Evolutionary conservation across 1,140 invertebrate genomes (phyloP).

Genomic region (Cydia amplana): DNA sequence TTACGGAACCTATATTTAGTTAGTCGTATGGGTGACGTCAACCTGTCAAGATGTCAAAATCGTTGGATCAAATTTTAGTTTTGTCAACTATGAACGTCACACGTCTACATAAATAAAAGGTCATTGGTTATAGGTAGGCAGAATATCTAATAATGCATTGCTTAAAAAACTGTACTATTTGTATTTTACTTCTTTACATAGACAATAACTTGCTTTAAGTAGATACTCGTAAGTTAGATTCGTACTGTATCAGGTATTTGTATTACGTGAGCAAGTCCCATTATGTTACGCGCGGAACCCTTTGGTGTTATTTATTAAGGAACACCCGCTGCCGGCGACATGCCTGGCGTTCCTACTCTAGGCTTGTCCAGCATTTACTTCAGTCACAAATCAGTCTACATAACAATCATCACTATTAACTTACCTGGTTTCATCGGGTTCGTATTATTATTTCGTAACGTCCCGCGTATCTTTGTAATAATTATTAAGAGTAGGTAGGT

Average conservation of each 20-base stretch:
- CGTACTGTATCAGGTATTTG: conserved; percentile 32
- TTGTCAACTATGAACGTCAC: no score
- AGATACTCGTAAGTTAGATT: neutral
- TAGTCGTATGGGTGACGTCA: no score
- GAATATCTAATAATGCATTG: no score
- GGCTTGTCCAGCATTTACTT: neutral
- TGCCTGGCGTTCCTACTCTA: conserved; percentile 32
- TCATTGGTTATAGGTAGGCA: no score
- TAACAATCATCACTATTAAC: neutral
- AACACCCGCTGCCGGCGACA: conserved; percentile 40
- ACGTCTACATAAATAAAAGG: no score
- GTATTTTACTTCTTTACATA: neutral
- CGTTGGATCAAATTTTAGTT: no score
- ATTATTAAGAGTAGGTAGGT: no score
- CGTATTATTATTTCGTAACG: no score
- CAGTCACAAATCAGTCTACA: neutral
- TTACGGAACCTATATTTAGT: no score
- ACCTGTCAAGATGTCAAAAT: no score
- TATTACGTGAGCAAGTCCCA: conserved; percentile 63
- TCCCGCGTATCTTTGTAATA: no score
- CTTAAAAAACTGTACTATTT: no score
- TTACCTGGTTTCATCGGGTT: neutral
- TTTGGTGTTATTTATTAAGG: conserved; percentile 72
- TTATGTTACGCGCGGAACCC: conserved; percentile 62
- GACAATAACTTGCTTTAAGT: neutral